These are phyloP conservation scores for Otus sunia DNA, from an alignment of 2,113 vertebrate genomes.

Conservation along the genomic window DNA sequence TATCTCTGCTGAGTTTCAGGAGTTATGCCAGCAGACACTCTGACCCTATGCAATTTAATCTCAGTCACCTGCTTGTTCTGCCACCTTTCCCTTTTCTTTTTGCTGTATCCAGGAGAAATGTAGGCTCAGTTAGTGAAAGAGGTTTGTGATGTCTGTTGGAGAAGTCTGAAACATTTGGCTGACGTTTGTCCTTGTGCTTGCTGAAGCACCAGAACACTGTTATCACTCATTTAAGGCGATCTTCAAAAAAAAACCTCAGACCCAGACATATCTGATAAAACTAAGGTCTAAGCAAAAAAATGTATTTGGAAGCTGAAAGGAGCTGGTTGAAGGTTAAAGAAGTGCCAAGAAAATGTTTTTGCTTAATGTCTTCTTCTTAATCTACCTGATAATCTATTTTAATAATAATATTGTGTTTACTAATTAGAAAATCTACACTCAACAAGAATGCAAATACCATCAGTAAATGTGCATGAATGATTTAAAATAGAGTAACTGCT, in stretches of 20 bases:
- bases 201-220: neutral
- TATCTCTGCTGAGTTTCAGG: neutral
- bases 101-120: neutral
- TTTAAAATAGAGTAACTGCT: neutral
- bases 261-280: neutral
- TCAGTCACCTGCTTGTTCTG: neutral
- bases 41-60: fast-evolving
- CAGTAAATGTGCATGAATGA: neutral
- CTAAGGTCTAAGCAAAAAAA: neutral
- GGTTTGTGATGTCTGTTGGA: neutral
- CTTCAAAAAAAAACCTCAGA: neutral
- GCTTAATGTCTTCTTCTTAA: neutral
- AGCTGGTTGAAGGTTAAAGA: neutral
- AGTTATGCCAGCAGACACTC: neutral
- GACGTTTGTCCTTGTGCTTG: neutral
- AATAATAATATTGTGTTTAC: neutral
- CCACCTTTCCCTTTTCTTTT: neutral
- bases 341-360: neutral
- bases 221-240: neutral
- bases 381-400: neutral
- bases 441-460: neutral
- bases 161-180: neutral
- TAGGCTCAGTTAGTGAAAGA: neutral
- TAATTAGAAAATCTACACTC: neutral
- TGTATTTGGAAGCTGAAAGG: neutral